A percentile compares a stretch with the other conserved stretches of the same genome.
phyloP scores from a whole-genome alignment of 2,797 vertebrate genomes.

The Brotula barbata region DNA sequence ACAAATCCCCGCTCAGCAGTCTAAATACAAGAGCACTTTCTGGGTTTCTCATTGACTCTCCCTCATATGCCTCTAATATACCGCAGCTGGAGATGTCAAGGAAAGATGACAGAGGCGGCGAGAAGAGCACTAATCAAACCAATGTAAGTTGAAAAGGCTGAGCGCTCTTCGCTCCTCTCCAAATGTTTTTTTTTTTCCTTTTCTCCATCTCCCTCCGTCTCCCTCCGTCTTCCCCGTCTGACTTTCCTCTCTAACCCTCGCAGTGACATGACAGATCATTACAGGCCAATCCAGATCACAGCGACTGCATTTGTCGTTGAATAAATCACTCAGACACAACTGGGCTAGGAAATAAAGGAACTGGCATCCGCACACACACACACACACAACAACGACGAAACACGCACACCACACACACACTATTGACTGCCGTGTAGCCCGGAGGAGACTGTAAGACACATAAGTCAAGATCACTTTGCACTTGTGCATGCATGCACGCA shows the following conservation, averaged over 20 bases:
- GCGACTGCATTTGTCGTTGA: slow-evolving; percentile 66
- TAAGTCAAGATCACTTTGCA: slow-evolving; percentile 46
- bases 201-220: slow-evolving; percentile 6
- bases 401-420: too few relatives aligned
- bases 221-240: slow-evolving; percentile 8
- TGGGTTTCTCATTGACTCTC: slow-evolving; percentile 34
- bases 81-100: slow-evolving; percentile 73
- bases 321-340: slow-evolving; percentile 77
- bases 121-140: slow-evolving; percentile 73
- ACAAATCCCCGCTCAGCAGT: background rate
- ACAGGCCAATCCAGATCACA: slow-evolving; percentile 62
- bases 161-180: slow-evolving; percentile 17
- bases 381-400: background rate
- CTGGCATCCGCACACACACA: slow-evolving; percentile 16
- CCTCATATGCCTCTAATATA: slow-evolving; percentile 55
- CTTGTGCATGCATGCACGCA: slow-evolving; percentile 39
- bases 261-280: slow-evolving; percentile 72
- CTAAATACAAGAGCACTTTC: slow-evolving; percentile 23
- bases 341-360: slow-evolving; percentile 62
- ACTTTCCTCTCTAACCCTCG: slow-evolving; percentile 44
- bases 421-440: background rate
- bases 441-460: background rate
- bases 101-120: slow-evolving; percentile 74
- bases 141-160: slow-evolving; percentile 71
- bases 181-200: slow-evolving; percentile 23